These are phyloP conservation scores for Pachyseris speciosa DNA, from an alignment of 64 coral and sea anemone species.

Conservation along the genomic window DNA sequence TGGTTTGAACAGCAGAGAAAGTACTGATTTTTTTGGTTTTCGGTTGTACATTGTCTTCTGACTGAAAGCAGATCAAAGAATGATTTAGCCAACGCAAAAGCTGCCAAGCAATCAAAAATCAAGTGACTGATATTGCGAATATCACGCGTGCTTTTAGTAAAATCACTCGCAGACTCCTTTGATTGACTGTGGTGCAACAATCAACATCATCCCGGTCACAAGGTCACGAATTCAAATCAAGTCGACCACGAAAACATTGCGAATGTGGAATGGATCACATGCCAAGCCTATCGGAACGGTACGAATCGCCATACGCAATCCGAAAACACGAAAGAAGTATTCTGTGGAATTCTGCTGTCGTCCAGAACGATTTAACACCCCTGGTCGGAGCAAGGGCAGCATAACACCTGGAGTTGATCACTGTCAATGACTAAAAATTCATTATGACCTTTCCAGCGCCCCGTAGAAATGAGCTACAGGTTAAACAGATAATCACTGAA, in stretches of 20 bases:
- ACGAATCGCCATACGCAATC: neutral
- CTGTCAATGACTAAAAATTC: constrained; percentile 34
- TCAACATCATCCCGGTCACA: constrained; percentile 1
- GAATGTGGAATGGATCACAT: constrained; percentile 26
- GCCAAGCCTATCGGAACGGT: neutral
- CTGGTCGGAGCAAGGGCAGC: constrained; percentile 40
- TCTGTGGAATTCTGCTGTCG: neutral
- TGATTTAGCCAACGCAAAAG: too few relatives aligned
- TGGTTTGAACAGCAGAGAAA: too few relatives aligned
- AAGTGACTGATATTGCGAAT: too few relatives aligned
- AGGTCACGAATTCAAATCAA: neutral
- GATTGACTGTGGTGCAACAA: constrained; percentile 38
- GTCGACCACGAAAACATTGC: neutral
- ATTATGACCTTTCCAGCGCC: neutral
- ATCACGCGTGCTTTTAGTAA: too few relatives aligned
- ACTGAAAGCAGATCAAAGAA: too few relatives aligned
- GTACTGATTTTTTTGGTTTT: too few relatives aligned
- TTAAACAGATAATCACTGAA: neutral
- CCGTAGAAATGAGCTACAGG: neutral
- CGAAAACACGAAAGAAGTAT: neutral
- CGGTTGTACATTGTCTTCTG: too few relatives aligned
- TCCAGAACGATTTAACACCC: neutral
- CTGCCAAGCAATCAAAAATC: too few relatives aligned
- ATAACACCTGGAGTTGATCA: constrained; percentile 29
- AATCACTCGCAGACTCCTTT: too few relatives aligned